Evolutionary conservation across 2,797 vertebrate genomes (phyloP).

Genomic region (Iguana delicatissima): DNA sequence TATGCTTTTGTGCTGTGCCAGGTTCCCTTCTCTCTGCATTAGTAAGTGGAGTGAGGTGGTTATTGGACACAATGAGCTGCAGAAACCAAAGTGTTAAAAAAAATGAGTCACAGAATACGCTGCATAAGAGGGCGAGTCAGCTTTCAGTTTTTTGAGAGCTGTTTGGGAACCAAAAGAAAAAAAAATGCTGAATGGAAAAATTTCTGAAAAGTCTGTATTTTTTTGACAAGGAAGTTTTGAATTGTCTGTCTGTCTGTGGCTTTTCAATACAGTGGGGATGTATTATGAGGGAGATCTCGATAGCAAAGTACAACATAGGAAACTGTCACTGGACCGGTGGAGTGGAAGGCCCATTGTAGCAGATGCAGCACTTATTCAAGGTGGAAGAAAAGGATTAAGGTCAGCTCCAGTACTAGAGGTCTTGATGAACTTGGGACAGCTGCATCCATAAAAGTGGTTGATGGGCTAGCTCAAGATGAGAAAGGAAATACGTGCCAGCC

Average conservation of each 20-base stretch:
- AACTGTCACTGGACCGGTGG: accelerated
- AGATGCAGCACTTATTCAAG: conserved; percentile 22
- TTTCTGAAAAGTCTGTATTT: conserved; percentile 54
- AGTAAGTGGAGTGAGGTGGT: conserved; percentile 13
- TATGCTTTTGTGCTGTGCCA: conserved; percentile 2
- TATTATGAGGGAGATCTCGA: conserved; percentile 45
- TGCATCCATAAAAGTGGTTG: neutral
- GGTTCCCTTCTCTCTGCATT: conserved; percentile 8
- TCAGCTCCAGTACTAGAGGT: neutral
- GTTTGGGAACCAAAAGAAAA: conserved; percentile 68
- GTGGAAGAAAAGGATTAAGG: conserved; percentile 39
- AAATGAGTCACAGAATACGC: conserved; percentile 75
- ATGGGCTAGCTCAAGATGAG: conserved; percentile 8
- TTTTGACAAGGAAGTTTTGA: conserved; percentile 34
- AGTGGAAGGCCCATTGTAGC: neutral
- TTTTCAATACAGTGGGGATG: conserved; percentile 46
- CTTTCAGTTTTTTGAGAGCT: conserved; percentile 63
- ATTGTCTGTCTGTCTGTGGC: conserved; percentile 14
- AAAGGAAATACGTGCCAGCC: neutral
- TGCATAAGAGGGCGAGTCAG: conserved; percentile 76
- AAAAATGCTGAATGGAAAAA: conserved; percentile 76
- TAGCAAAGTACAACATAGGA: conserved; percentile 32
- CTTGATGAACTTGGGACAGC: conserved; percentile 2
- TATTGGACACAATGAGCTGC: conserved; percentile 41
- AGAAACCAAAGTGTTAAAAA: conserved; percentile 69